Conservation (phyloP, 2,888 invertebrate genomes). For the Spatulosminthurus flaviceps region DNA sequence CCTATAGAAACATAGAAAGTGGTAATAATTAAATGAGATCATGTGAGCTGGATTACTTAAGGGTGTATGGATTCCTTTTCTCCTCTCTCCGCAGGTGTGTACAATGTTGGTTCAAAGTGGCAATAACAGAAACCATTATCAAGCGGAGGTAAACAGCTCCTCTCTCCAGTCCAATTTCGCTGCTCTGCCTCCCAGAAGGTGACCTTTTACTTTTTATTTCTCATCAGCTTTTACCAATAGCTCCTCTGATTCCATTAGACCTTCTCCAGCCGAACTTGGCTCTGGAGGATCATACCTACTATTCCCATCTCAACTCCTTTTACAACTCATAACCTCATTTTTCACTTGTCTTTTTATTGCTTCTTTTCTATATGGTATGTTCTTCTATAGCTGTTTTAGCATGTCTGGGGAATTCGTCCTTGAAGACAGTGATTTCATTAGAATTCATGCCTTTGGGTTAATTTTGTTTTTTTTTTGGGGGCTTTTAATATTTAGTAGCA, state of each 20-base stretch:
- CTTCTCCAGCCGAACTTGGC: no score
- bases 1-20: slow-evolving; percentile 44
- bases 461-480: no score
- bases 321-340: no score
- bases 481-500: no score
- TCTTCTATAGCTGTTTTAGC: no score
- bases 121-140: slow-evolving; percentile 59
- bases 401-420: no score
- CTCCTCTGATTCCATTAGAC: not conserved
- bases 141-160: slow-evolving; percentile 48
- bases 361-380: no score
- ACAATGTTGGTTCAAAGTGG: slow-evolving; percentile 63
- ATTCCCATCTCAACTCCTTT: no score
- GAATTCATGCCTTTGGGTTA: no score
- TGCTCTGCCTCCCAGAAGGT: slow-evolving; percentile 43
- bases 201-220: not conserved
- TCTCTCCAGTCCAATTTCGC: slow-evolving; percentile 44
- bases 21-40: slow-evolving; percentile 39
- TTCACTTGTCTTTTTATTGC: no score
- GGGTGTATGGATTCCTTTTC: slow-evolving; percentile 19
- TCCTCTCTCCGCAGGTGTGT: slow-evolving; percentile 52
- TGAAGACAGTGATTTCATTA: no score
- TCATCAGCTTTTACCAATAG: slow-evolving; percentile 1
- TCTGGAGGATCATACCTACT: no score
- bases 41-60: slow-evolving; percentile 29